Base-by-base conservation (phyloP, 2,888 invertebrate species). In the Panorpa germanica region DNA sequence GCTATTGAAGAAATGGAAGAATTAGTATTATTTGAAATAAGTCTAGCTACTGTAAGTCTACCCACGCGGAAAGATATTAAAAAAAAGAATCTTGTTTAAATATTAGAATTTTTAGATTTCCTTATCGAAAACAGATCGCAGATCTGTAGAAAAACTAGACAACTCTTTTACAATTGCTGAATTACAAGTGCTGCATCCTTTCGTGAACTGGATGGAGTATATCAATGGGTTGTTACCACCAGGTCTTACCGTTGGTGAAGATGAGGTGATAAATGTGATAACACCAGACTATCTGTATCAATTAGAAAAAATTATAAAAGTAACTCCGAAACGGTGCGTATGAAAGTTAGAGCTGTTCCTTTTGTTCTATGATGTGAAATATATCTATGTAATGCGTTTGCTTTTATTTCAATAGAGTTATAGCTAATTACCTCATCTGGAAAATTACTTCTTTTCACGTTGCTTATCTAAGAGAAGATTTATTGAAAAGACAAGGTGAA, bases 131-230 rank as follows among this genome's bases (percentile, higher is more conserved):
- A n/a, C n/a, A n/a, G n/a, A n/a, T n/a, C n/a, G n/a, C n/a, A n/a
- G n/a, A n/a, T n/a, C n/a, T n/a, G n/a, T n/a, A n/a, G n/a, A n/a
- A n/a, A n/a, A n/a, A n/a, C 61, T 91, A 10, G 91, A 91, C 59
- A 90, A 93, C 45, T 80, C 86, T 5, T 85, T 85, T 71, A 78
- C 77, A 0, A 58, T 93, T n/a, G 52, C 55, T 2, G 67, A 90
- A 41, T 52, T 95, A 22, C 71, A 81, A 45, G 45, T 59, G 24
- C 71, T 70, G 41, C 86, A 76, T 57, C 71, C 76, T 0, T 71
- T 52, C 35, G 48, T 55, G 2, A 39, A 46, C 13, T 55, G 55
- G 55, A 48, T 71, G 39, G 69, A 75, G 35, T 90, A 90, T 49
- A 74, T 91, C 46, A 85, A 83, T 52, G 72, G 63, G 2, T 57